Evolutionary conservation across 1,140 invertebrate species (phyloP).

Genomic region (Drosophila insularis): DNA sequence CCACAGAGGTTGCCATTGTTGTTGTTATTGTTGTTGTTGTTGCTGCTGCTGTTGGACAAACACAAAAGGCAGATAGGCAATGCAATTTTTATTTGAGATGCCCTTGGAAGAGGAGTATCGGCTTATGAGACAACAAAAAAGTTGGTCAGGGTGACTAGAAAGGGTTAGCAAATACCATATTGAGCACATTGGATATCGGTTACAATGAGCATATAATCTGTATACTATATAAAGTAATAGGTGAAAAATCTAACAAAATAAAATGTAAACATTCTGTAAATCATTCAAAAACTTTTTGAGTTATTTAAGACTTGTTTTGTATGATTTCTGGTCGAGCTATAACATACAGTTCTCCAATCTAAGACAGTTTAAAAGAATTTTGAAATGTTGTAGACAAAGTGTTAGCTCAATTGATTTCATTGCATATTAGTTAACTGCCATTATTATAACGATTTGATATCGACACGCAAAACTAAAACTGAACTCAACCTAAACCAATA

Average conservation of each 20-base stretch:
- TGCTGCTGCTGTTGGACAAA: constrained; percentile 19
- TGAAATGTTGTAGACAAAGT: too few relatives aligned
- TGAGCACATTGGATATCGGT: constrained; percentile 30
- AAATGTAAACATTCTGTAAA: too few relatives aligned
- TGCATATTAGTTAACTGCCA: too few relatives aligned
- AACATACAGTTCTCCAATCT: too few relatives aligned
- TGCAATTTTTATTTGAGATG: constrained; percentile 48
- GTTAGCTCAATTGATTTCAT: too few relatives aligned
- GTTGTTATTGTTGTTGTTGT: constrained; percentile 1
- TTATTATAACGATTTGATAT: too few relatives aligned
- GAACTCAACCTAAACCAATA: background rate
- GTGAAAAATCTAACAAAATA: background rate
- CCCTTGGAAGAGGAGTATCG: constrained; percentile 39
- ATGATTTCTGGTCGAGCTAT: too few relatives aligned
- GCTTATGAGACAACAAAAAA: constrained; percentile 29
- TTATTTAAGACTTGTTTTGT: too few relatives aligned
- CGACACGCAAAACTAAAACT: too few relatives aligned
- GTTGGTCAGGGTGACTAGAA: constrained; percentile 47
- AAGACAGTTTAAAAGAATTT: too few relatives aligned
- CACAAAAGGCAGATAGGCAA: constrained; percentile 29
- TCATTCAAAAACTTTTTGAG: too few relatives aligned
- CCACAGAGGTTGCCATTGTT: constrained; percentile 47
- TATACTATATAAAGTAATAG: background rate
- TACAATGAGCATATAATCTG: background rate
- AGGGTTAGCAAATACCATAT: constrained; percentile 41